Evolutionary conservation across 2,888 invertebrate genomes (phyloP).

Genomic region (Drosophila tripunctata): DNA sequence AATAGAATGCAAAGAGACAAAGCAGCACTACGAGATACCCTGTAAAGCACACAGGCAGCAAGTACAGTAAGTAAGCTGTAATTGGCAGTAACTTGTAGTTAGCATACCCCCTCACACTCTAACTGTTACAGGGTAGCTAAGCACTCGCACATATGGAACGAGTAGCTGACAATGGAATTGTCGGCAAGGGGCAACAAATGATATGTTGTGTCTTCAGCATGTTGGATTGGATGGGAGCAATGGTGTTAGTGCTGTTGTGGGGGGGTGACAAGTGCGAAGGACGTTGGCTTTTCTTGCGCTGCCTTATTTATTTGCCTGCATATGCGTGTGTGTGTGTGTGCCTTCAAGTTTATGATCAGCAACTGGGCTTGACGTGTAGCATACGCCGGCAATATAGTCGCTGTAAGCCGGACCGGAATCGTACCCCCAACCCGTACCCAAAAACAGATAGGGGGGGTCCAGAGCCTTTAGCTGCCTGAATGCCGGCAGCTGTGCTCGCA

Average conservation of each 20-base stretch:
- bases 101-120: neutral
- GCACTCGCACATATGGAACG: constrained; percentile 30
- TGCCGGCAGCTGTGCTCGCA: constrained; percentile 44
- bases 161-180: constrained; percentile 20
- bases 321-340: constrained; percentile 30
- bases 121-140: constrained; percentile 4
- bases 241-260: constrained; percentile 7
- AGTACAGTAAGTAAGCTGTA: neutral
- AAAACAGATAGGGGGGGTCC: neutral
- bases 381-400: constrained; percentile 63
- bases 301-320: constrained; percentile 44
- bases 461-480: neutral
- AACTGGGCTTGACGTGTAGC: constrained; percentile 69
- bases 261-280: constrained; percentile 7
- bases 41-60: neutral
- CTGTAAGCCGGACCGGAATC: constrained; percentile 3
- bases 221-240: constrained; percentile 25
- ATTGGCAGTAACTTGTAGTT: neutral
- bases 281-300: constrained; percentile 33
- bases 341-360: constrained; percentile 70
- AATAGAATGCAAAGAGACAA: neutral
- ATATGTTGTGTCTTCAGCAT: constrained; percentile 59
- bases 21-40: constrained; percentile 21
- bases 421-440: constrained; percentile 2
- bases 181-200: constrained; percentile 53